Evolutionary conservation across 2,113 vertebrate genomes (phyloP), one percentile per base, ranked within the genome.

Genomic region (Xenopus laevis): DNA sequence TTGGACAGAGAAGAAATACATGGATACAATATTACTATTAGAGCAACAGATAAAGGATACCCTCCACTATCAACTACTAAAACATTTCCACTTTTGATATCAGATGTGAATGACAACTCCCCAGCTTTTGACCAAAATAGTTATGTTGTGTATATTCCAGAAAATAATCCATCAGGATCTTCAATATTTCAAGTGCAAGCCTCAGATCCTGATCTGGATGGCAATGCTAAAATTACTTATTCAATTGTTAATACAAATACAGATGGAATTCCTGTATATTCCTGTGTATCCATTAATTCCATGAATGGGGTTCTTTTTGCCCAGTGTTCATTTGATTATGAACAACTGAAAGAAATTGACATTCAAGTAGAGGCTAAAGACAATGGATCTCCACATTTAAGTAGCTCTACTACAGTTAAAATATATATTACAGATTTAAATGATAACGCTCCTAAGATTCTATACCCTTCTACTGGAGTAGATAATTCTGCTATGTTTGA

Each of bases 61-160:
- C 84, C 84, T 61, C 59, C 84, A 9, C 74, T 86, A 30, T 80
- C 81, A 3, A 87, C 87, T 0, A 89, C 87, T 4, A 87, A 88
- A 74, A 86, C 86, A n/a, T 86, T 95, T 64, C 82, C 78, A 1
- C 57, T 96, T 18, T 83, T 87, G 3, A 85, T 95, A 15, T 77
- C 86, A 47, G 94, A 95, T 46, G 71, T 92, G 58, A 95, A 95
- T 0, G 93, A 96, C 81, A 96, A 95, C 2, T 84, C 90, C 0
- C 93, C 93, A 9, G 52, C 65, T 0, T 95, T 96, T 79, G 65
- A 82, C 1, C 84, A 92, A 67, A 80, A 88, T 1, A 84, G 86
- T 13, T 94, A 93, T 78, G 86, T 83, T 0, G 86, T 92, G 79
- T 92, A 92, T 20, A 64, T 94, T 0, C 73, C 84, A 74, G 94